Evolutionary conservation across 2,888 invertebrate species (phyloP).

Genomic region (Drosophila meridionalis): DNA sequence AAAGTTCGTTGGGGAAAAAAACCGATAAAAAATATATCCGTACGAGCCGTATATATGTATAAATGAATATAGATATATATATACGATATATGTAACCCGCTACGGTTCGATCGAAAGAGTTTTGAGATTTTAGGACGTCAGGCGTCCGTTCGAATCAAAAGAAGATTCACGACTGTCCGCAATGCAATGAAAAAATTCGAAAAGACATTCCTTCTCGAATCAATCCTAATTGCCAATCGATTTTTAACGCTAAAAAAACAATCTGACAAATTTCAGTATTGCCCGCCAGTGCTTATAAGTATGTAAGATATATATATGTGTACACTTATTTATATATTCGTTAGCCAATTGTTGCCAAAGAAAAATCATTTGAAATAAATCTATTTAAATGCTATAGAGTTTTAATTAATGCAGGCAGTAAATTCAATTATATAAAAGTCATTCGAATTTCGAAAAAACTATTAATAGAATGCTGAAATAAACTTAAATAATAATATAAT

Average conservation of each 20-base stretch:
- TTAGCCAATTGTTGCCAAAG: constrained; percentile 73
- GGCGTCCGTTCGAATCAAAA: constrained; percentile 85
- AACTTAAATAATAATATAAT: constrained; percentile 35
- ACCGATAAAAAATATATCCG: constrained; percentile 73
- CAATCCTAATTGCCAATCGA: constrained; percentile 57
- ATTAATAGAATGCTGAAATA: constrained; percentile 50
- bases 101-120: constrained; percentile 76
- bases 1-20: constrained; percentile 58
- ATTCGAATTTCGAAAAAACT: constrained; percentile 44
- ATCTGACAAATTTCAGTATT: constrained; percentile 57
- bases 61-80: constrained; percentile 47
- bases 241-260: constrained; percentile 59
- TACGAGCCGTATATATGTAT: constrained; percentile 68
- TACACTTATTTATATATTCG: constrained; percentile 34
- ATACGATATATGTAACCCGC: constrained; percentile 58
- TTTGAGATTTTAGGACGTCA: constrained; percentile 66
- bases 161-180: constrained; percentile 84
- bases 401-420: constrained; percentile 63
- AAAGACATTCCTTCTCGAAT: constrained; percentile 65
- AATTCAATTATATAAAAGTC: constrained; percentile 74
- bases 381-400: constrained; percentile 66
- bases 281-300: constrained; percentile 30
- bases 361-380: constrained; percentile 61
- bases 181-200: constrained; percentile 67
- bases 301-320: constrained; percentile 13